These are phyloP conservation scores for Amiota mariae DNA, from an alignment of 2,888 invertebrate genomes.

Conservation along the genomic window DNA sequence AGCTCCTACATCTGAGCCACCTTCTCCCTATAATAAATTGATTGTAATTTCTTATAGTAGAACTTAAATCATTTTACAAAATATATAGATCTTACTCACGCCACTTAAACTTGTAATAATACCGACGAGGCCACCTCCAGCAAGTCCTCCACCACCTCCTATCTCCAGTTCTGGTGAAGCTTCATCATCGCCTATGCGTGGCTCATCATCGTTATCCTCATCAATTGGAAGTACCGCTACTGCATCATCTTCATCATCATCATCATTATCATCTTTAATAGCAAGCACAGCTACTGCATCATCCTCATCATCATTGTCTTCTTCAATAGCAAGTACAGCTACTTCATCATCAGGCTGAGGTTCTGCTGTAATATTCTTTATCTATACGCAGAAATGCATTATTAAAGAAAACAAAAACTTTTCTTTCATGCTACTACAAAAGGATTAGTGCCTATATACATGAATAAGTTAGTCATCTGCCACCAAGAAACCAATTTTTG, in stretches of 20 bases:
- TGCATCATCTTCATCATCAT: constrained; percentile 34
- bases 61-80: neutral
- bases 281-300: too few relatives aligned
- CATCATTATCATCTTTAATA: constrained; percentile 31
- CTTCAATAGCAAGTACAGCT: neutral
- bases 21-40: constrained; percentile 66
- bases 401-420: constrained; percentile 35
- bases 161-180: constrained; percentile 31
- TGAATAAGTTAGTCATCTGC: too few relatives aligned
- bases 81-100: constrained; percentile 57
- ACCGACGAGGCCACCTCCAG: constrained; percentile 69
- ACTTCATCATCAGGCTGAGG: neutral
- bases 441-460: too few relatives aligned
- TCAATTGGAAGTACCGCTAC: constrained; percentile 28
- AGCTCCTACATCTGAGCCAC: constrained; percentile 73
- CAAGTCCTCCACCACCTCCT: constrained; percentile 44
- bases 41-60: neutral
- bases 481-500: too few relatives aligned
- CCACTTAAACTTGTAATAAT: constrained; percentile 72
- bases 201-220: constrained; percentile 23
- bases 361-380: constrained; percentile 51
- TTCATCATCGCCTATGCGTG: constrained; percentile 38
- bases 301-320: neutral
- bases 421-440: constrained; percentile 12
- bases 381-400: constrained; percentile 39